phyloP scores from a whole-genome alignment of 2,797 vertebrate species.

The Delichon dasypus region DNA sequence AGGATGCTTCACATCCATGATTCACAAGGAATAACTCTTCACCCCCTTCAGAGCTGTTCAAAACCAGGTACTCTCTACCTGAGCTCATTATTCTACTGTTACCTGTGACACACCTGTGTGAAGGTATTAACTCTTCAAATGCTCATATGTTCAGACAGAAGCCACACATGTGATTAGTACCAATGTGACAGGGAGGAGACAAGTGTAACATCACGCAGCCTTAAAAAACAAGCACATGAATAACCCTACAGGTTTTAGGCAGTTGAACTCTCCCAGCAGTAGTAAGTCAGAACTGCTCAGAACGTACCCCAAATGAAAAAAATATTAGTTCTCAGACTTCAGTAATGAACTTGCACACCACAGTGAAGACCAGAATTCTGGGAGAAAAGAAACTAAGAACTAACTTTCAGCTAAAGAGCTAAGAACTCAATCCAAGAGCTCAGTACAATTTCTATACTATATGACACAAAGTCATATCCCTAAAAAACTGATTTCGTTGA shows the following conservation, averaged over 20 bases:
- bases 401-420: not conserved
- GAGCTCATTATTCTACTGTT: not conserved
- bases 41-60: conserved; percentile 43
- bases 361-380: not conserved
- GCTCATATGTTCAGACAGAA: not conserved
- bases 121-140: not conserved
- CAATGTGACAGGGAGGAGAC: not conserved
- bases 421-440: not conserved
- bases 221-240: not conserved
- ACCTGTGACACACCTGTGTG: not conserved
- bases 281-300: not conserved
- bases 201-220: not conserved
- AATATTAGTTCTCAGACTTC: not conserved
- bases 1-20: conserved; percentile 6
- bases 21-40: conserved; percentile 33
- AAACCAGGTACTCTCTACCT: conserved; percentile 2
- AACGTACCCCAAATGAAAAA: not conserved
- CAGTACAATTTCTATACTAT: not conserved
- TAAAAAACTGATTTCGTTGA: not conserved
- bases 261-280: not conserved
- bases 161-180: not conserved
- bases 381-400: not conserved
- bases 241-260: not conserved
- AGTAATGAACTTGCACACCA: not conserved
- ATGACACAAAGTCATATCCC: not conserved